These are phyloP conservation scores for Xenopus tropicalis DNA, from an alignment of 2,113 vertebrate genomes.

Conservation along the genomic window DNA sequence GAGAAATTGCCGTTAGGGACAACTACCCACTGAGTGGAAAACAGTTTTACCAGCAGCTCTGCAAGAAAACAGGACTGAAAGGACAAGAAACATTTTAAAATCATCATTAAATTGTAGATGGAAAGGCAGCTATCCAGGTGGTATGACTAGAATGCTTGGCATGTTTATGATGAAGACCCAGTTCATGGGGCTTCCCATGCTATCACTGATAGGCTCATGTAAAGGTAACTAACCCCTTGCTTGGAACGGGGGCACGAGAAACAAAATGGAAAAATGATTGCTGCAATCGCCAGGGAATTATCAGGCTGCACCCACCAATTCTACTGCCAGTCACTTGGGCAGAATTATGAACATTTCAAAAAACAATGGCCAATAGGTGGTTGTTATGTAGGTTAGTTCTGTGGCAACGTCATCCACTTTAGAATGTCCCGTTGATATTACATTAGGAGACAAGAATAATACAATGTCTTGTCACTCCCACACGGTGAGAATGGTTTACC, in stretches of 20 bases:
- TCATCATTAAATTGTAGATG: conserved; percentile 56
- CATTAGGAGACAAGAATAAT: background rate
- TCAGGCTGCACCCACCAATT: conserved; percentile 40
- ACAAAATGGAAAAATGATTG: conserved; percentile 41
- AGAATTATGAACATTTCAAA: conserved; percentile 38
- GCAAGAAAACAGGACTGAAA: conserved; percentile 58
- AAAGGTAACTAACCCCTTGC: conserved; percentile 39
- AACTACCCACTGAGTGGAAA: conserved; percentile 60
- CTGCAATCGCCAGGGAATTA: conserved; percentile 38
- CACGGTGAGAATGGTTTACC: background rate
- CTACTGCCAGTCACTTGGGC: conserved; percentile 31
- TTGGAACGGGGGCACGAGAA: conserved; percentile 32
- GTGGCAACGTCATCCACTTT: conserved; percentile 19
- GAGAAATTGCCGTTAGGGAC: conserved; percentile 60
- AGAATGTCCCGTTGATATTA: conserved; percentile 13
- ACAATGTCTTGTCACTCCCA: background rate
- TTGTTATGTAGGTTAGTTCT: conserved; percentile 13
- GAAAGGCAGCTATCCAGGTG: conserved; percentile 43
- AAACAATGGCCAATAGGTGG: conserved; percentile 18
- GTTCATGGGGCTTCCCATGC: conserved; percentile 6
- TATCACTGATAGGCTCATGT: conserved; percentile 1
- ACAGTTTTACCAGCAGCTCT: conserved; percentile 56
- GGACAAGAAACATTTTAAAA: conserved; percentile 60
- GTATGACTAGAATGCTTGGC: conserved; percentile 52
- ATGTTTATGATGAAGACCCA: conserved; percentile 34